Percentiles rank a stretch among this genome's conserved stretches.
Evolutionary conservation across 2,113 vertebrate species (phyloP).

Genomic region (Labeo rohita): DNA sequence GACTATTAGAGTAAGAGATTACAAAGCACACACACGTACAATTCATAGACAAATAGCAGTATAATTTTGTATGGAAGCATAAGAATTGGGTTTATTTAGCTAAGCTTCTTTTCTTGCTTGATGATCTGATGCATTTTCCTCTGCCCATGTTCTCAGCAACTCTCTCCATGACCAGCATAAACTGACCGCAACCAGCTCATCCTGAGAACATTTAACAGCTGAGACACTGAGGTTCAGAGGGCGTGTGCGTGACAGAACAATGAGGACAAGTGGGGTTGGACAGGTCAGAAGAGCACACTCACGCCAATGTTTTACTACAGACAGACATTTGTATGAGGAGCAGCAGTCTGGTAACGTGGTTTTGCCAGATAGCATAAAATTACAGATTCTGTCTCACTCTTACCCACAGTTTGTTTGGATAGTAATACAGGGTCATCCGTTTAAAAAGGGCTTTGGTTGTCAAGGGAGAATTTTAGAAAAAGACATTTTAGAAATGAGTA

Average conservation of each 20-base stretch:
- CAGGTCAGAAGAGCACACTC: constrained; percentile 16
- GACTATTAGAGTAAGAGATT: constrained; percentile 15
- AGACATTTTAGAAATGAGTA: background rate
- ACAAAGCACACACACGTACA: background rate
- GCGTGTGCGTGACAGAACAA: constrained; percentile 2
- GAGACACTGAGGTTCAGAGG: constrained; percentile 16
- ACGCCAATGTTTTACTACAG: constrained; percentile 20
- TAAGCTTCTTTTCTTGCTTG: background rate
- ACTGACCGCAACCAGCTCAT: constrained; percentile 29
- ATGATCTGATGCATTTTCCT: background rate
- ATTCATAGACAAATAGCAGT: background rate
- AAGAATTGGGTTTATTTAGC: background rate
- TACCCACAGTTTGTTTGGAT: constrained; percentile 53
- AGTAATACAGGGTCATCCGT: constrained; percentile 34
- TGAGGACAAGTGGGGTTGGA: background rate
- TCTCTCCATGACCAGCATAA: constrained; percentile 26
- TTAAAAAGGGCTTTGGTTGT: background rate
- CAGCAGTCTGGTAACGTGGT: constrained; percentile 41
- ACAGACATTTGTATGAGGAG: constrained; percentile 21
- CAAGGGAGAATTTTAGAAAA: background rate
- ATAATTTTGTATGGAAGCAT: background rate
- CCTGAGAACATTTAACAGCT: constrained; percentile 43
- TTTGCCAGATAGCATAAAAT: constrained; percentile 48
- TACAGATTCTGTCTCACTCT: constrained; percentile 39
- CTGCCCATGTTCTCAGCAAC: background rate